Conservation (phyloP, 1,140 invertebrate species). For the Kradibia gibbosae region DNA sequence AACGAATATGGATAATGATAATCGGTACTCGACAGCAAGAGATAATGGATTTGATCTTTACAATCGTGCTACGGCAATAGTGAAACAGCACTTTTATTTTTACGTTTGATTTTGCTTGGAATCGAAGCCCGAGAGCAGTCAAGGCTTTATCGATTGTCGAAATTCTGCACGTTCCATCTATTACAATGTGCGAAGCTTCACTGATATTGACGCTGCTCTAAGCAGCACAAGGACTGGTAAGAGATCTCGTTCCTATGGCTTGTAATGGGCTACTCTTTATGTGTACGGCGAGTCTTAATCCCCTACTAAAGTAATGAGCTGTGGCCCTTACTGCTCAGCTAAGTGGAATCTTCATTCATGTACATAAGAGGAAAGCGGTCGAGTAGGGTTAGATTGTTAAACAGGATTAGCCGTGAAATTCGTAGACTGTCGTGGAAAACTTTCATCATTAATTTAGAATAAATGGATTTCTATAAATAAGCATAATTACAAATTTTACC, state of each 20-base stretch:
- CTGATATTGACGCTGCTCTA: constrained; percentile 52
- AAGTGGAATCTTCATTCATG: constrained; percentile 46
- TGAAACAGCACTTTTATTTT: not conserved
- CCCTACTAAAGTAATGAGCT: constrained; percentile 61
- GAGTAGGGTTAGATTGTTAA: constrained; percentile 28
- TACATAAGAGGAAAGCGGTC: not conserved
- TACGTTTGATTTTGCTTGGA: not conserved
- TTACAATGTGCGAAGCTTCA: constrained; percentile 13
- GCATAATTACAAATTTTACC: too few species aligned
- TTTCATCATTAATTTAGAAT: constrained; percentile 22
- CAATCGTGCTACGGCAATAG: not conserved
- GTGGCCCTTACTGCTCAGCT: constrained; percentile 50
- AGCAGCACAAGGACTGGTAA: constrained; percentile 42
- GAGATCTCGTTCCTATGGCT: constrained; percentile 50
- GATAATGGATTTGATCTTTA: constrained; percentile 62
- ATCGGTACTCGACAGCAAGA: constrained; percentile 55
- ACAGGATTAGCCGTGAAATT: constrained; percentile 31
- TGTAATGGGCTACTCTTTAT: constrained; percentile 55
- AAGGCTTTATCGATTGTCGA: not conserved
- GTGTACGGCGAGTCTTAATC: constrained; percentile 56
- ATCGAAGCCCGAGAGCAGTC: not conserved
- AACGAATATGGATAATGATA: constrained; percentile 62
- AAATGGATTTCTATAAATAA: not conserved
- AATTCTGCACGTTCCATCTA: not conserved
- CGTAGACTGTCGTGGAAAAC: constrained; percentile 1